Percentiles rank a stretch among this genome's conserved stretches.
phyloP scores from a whole-genome alignment of 2,888 invertebrate species.

The Thelaira solivaga region DNA sequence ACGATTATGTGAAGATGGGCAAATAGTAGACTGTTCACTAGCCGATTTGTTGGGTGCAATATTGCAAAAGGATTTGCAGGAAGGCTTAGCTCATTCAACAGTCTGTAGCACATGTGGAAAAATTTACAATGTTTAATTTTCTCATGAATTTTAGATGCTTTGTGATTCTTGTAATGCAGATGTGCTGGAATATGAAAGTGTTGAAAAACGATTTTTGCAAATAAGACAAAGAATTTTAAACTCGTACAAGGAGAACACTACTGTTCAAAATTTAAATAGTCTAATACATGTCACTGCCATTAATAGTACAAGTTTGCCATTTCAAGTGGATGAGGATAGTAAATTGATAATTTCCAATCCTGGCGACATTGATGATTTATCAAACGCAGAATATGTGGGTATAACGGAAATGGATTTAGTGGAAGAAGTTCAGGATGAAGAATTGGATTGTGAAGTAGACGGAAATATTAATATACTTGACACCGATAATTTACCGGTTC shows the following conservation, averaged over 20 bases:
- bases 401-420: slow-evolving; percentile 53
- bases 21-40: slow-evolving; percentile 59
- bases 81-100: slow-evolving; percentile 62
- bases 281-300: not conserved
- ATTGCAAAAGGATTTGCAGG: slow-evolving; percentile 57
- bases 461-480: not conserved
- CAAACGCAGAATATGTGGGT: not conserved
- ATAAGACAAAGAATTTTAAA: slow-evolving; percentile 60
- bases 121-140: not conserved
- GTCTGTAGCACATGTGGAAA: slow-evolving; percentile 36
- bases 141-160: slow-evolving; percentile 61
- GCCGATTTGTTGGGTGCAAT: slow-evolving; percentile 56
- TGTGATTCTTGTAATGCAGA: slow-evolving; percentile 66
- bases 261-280: slow-evolving; percentile 46
- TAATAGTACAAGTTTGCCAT: not conserved
- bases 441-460: slow-evolving; percentile 2
- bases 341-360: not conserved
- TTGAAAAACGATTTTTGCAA: slow-evolving; percentile 57
- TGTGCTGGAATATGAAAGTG: slow-evolving; percentile 65
- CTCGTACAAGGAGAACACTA: slow-evolving; percentile 59
- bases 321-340: not conserved
- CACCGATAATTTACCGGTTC: not conserved
- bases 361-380: not conserved
- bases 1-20: slow-evolving; percentile 61
- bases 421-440: slow-evolving; percentile 57